A percentile compares a stretch with the other conserved stretches of the same genome.
Conservation (phyloP, 2,113 vertebrate genomes). For the Hypanus sabinus region DNA sequence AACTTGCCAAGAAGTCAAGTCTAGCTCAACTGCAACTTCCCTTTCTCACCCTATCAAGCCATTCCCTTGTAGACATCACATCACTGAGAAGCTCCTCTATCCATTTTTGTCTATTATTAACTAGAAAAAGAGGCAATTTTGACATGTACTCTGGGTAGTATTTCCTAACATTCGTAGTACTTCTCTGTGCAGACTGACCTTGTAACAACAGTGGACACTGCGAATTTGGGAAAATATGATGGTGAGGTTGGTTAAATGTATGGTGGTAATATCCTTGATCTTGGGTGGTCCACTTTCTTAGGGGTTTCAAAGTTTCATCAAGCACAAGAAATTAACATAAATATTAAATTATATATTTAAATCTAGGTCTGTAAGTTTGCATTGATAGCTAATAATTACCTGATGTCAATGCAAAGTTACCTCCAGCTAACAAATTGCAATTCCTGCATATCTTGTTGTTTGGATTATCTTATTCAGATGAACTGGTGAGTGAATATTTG, state of each 20-base stretch:
- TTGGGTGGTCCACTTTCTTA: background rate
- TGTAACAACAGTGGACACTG: background rate
- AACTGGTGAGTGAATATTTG: no score
- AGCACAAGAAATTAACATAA: background rate
- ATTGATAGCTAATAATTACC: no score
- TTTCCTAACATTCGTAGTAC: background rate
- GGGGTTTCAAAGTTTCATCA: background rate
- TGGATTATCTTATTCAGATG: no score
- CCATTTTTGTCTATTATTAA: background rate
- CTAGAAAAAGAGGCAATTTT: background rate
- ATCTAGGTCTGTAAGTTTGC: no score
- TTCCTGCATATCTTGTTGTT: no score
- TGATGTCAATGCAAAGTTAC: no score
- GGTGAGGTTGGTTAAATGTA: background rate
- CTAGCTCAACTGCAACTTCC: background rate
- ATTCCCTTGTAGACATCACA: background rate
- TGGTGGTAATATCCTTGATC: background rate
- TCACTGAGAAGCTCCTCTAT: background rate
- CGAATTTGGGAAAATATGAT: background rate
- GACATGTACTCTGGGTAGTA: background rate
- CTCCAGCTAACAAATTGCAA: no score
- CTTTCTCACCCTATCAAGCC: background rate
- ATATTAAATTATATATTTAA: no score
- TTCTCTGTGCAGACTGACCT: background rate
- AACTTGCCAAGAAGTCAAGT: no score